These are phyloP conservation scores for Alexandromys fortis DNA, from an alignment of 2,113 vertebrate genomes.

Conservation along the genomic window DNA sequence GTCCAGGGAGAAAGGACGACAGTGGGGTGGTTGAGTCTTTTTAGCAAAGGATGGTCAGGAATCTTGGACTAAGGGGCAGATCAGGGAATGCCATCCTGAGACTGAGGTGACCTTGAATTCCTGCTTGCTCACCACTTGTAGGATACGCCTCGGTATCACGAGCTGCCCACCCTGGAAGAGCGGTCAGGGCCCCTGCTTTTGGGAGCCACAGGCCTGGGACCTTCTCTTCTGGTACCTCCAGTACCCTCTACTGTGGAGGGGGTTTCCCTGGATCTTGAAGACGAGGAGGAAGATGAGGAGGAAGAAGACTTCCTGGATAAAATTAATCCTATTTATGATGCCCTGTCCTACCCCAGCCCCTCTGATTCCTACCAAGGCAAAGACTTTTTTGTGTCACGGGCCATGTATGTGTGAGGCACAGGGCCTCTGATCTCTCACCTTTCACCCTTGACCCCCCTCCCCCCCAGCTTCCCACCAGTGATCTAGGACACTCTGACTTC, in stretches of 20 bases:
- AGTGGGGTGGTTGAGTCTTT: background rate
- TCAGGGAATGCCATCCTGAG: background rate
- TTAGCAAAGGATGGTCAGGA: background rate
- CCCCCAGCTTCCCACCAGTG: conserved; percentile 14
- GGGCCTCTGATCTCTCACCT: background rate
- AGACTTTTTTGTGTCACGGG: conserved; percentile 85
- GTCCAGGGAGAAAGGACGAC: background rate
- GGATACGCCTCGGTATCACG: conserved; percentile 80
- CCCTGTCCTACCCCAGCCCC: conserved; percentile 64
- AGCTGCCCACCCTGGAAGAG: conserved; percentile 80
- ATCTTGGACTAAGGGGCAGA: background rate
- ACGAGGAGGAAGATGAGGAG: conserved; percentile 67
- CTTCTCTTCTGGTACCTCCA: conserved; percentile 65
- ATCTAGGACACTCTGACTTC: background rate
- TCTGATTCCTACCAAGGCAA: conserved; percentile 67
- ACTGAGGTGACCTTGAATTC: conserved; percentile 27
- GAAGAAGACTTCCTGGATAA: conserved; percentile 83
- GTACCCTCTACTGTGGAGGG: background rate
- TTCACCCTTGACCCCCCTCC: background rate
- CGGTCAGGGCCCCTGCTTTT: conserved; percentile 65
- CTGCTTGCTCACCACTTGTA: background rate
- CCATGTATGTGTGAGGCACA: conserved; percentile 83
- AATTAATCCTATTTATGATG: conserved; percentile 83
- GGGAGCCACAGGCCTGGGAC: conserved; percentile 47
- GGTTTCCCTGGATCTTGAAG: conserved; percentile 61